Conservation (phyloP, 2,797 vertebrate species). For the Poliocrania exsul region DNA sequence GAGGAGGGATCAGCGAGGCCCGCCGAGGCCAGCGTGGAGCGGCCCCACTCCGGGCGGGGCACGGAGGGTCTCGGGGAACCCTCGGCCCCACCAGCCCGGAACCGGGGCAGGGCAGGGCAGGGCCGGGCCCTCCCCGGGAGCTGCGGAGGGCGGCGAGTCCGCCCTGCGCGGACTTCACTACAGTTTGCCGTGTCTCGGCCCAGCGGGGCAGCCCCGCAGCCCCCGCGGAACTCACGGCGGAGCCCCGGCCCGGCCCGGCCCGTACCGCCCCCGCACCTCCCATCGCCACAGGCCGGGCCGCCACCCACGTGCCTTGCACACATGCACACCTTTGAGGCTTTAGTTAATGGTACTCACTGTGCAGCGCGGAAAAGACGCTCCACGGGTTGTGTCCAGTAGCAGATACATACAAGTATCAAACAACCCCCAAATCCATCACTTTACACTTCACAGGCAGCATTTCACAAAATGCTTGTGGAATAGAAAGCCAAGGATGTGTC, state of each 20-base stretch:
- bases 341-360: not conserved
- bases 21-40: no score
- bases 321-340: not conserved
- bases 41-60: not conserved
- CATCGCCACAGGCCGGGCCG: not conserved
- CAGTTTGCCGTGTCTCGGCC: not conserved
- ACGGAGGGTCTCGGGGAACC: not conserved
- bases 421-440: not conserved
- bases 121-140: accelerated
- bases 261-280: not conserved
- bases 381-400: not conserved
- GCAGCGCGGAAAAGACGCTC: not conserved
- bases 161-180: accelerated
- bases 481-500: not conserved
- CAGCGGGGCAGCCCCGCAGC: not conserved
- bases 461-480: not conserved
- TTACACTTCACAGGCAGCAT: not conserved
- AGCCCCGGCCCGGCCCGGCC: no score
- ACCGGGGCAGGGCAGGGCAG: no score
- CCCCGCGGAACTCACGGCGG: not conserved
- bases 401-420: accelerated
- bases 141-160: accelerated
- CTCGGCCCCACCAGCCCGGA: accelerated
- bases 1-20: not conserved
- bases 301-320: not conserved